Base-by-base conservation (phyloP, 2,888 invertebrate species). In the Scaptomyza tumidula region DNA sequence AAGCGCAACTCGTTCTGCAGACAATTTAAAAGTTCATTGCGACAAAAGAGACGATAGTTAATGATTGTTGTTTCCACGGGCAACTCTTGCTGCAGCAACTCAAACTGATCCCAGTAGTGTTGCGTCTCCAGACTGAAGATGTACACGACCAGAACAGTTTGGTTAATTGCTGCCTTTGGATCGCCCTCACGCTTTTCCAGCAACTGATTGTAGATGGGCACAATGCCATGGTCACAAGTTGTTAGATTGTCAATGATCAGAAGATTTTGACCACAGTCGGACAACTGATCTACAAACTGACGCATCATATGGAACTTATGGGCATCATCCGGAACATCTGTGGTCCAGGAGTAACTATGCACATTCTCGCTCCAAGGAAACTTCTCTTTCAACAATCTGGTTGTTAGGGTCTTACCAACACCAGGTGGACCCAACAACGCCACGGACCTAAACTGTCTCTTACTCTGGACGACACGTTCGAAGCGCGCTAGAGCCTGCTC, bases 311-410 rank as follows among this genome's bases (percentile, higher is more conserved):
- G 54, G 16, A 75, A 66, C 33, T 77, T 83, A 3, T 72, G 58
- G 1, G 45, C 60, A 0, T 43, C 52, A 3, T 75, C 61, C 11
- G 75, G 39, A 11, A 70, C 74, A n/a, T 48, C 37, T 3, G 74
- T 73, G 65, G 55, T 71, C 90, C 89, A 90, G 2, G 75, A 77
- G 37, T 84, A 86, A n/a, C 58, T 57, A 16, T 90, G 84, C 0
- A 71, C 75, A 31, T 91, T 90, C 41, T 88, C 76, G 24, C 67
- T 69, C 90, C 90, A 91, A n/a, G 86, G 89, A 57, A 85, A 91
- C 6, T 65, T 29, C 1, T 80, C 43, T 0, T 61, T 56, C 3
- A 90, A 33, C 2, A 69, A 46, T 37, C 80, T 65, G 0, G 67
- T 58, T 2, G 89, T 80, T 9, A 88, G 58, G 0, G 84, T 72